Base-by-base conservation (phyloP, 1,140 invertebrate genomes). In the Dryas iulia region DNA sequence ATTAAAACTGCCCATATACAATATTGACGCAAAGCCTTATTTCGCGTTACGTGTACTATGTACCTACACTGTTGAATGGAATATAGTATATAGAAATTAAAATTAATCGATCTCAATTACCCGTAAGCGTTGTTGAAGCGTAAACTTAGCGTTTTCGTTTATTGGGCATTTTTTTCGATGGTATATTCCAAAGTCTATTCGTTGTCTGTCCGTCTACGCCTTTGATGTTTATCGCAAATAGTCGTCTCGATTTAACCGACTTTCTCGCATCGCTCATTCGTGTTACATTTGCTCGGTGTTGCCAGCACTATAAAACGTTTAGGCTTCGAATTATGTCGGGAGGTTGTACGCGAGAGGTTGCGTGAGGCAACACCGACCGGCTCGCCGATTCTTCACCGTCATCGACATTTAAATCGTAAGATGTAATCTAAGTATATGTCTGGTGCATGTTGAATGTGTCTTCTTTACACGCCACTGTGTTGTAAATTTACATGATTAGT, bases 71-170 rank as follows among this genome's bases (percentile, higher is more conserved):
- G 83, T 88, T 87, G 83, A 87, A 74, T 81, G 77, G 76, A 78
- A 85, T 84, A 82, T 89, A 89, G 81, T 86, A 81, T 84, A 87
- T 90, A 87, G 77, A 88, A 79, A 71, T 72, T 87, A 87, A 89
- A 89, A 82, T 84, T 80, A 85, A 86, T 83, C 84, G 89, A 91
- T 91, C 89, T 91, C 87, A 91, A 83, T 87, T 87, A 91, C 77
- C 84, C 77, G 67, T 91, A 87, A 87, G 86, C 77, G 76, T n/a
- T n/a, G n/a, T 87, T 83, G 78, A 86, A 76, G 62, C 71, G 72
- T 84, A 79, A 79, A 74, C 75, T 81, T 83, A 79, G 76, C 80
- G 72, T 82, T 82, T 73, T 39, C 64, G 57, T 80, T 82, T 62
- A 63, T 76, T 76, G 78, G 79, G 74, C 80, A 79, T 83, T 79